These are phyloP conservation scores for Epirrita christyi DNA, from an alignment of 2,888 invertebrate species.

Conservation along the genomic window DNA sequence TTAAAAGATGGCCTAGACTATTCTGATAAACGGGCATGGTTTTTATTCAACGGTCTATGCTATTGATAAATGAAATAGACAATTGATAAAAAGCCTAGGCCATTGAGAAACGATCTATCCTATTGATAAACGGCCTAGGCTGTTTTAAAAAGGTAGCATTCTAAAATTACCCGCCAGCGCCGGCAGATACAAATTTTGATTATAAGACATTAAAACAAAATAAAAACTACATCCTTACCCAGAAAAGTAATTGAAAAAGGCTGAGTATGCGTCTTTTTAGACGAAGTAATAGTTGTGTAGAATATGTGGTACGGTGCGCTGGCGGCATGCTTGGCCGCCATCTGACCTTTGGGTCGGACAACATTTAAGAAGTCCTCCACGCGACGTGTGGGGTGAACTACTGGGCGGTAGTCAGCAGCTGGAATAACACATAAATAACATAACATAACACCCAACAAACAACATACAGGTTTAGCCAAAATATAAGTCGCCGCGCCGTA, in stretches of 20 bases:
- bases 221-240: constrained; percentile 66
- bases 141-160: too few relatives aligned
- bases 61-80: too few relatives aligned
- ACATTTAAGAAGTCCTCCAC: constrained; percentile 79
- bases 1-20: too few relatives aligned
- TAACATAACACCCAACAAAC: neutral
- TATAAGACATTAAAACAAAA: too few relatives aligned
- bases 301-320: constrained; percentile 91
- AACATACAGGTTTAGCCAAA: neutral
- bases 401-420: constrained; percentile 66
- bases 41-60: too few relatives aligned
- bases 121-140: too few relatives aligned
- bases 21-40: too few relatives aligned
- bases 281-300: constrained; percentile 88
- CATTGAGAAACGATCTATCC: too few relatives aligned
- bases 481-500: too few relatives aligned
- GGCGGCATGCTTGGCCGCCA: constrained; percentile 87
- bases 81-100: too few relatives aligned
- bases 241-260: constrained; percentile 88
- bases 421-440: constrained; percentile 5
- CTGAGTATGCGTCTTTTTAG: constrained; percentile 86
- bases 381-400: constrained; percentile 62
- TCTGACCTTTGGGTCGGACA: constrained; percentile 84
- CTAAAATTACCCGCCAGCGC: too few relatives aligned
- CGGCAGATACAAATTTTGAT: too few relatives aligned